Percentiles rank a stretch among this genome's conserved stretches.
Conservation (phyloP, 2,888 invertebrate species). For the Galeopsomyia nigrocyanea region DNA sequence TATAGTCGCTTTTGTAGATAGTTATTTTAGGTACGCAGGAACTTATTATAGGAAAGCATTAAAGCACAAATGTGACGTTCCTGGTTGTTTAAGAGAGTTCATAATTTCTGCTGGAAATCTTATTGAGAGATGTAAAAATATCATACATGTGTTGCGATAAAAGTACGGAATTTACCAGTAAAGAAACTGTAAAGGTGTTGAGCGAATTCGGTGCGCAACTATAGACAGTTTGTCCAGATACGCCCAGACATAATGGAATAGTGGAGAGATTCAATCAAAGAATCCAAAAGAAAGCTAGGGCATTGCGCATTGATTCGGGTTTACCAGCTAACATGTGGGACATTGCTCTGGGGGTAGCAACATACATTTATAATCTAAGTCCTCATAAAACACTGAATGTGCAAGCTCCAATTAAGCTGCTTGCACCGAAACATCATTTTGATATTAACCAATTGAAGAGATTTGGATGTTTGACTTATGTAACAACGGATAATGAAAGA, state of each 20-base stretch:
- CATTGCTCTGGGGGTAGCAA: too few relatives aligned
- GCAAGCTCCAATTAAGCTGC: constrained; percentile 35
- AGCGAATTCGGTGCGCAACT: constrained; percentile 42
- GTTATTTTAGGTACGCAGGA: constrained; percentile 50
- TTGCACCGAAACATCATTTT: constrained; percentile 32
- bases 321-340: too few relatives aligned
- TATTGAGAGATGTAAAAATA: constrained; percentile 48
- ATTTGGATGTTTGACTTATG: constrained; percentile 20
- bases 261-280: constrained; percentile 48
- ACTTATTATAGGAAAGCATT: constrained; percentile 45
- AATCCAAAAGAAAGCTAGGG: constrained; percentile 45
- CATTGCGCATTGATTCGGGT: too few relatives aligned
- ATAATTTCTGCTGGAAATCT: constrained; percentile 49
- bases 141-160: constrained; percentile 51
- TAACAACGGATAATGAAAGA: neutral
- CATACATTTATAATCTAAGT: constrained; percentile 4
- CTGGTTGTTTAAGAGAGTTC: constrained; percentile 40
- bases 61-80: constrained; percentile 46
- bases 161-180: constrained; percentile 50
- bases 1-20: constrained; percentile 48
- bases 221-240: constrained; percentile 40
- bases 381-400: constrained; percentile 35
- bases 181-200: constrained; percentile 47
- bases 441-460: constrained; percentile 41
- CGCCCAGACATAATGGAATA: constrained; percentile 47